Percentiles rank a stretch among this genome's conserved stretches.
phyloP scores from a whole-genome alignment of 2,888 invertebrate genomes.

The Antitype chi region DNA sequence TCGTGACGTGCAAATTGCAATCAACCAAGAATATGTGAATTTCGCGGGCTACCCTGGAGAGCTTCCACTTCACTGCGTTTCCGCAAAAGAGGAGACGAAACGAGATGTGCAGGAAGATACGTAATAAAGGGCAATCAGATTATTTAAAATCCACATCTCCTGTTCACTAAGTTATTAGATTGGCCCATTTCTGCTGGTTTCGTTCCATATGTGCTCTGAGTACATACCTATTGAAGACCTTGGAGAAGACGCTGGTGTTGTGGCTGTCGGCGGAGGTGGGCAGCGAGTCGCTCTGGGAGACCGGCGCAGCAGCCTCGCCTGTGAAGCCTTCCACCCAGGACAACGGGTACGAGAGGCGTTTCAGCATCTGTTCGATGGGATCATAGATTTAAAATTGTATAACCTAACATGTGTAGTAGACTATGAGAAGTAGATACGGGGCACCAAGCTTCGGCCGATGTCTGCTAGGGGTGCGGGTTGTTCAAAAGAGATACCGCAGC shows the following conservation, averaged over 20 bases:
- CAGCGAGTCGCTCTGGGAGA: slow-evolving; percentile 90
- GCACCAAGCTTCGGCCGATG: too few relatives aligned
- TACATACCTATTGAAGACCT: slow-evolving; percentile 96
- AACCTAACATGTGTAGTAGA: not conserved
- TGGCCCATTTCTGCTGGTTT: not conserved
- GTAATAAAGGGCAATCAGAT: too few relatives aligned
- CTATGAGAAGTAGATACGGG: not conserved
- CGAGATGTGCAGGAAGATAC: not conserved
- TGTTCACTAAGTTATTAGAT: not conserved
- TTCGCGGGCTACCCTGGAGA: too few relatives aligned
- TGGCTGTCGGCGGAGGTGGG: slow-evolving; percentile 92
- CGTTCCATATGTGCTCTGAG: not conserved
- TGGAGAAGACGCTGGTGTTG: slow-evolving; percentile 95
- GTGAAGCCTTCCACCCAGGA: slow-evolving; percentile 98
- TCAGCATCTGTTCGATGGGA: slow-evolving; percentile 93
- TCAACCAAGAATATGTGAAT: too few relatives aligned
- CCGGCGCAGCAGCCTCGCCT: slow-evolving; percentile 91
- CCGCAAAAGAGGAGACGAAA: not conserved
- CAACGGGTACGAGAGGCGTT: slow-evolving; percentile 97
- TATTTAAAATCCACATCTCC: not conserved
- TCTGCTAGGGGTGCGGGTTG: too few relatives aligned
- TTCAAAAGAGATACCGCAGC: too few relatives aligned
- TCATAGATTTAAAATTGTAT: not conserved
- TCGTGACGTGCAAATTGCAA: too few relatives aligned
- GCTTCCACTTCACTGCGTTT: not conserved